These are phyloP conservation scores for Upupa epops DNA, from an alignment of 2,113 vertebrate species.

Conservation along the genomic window DNA sequence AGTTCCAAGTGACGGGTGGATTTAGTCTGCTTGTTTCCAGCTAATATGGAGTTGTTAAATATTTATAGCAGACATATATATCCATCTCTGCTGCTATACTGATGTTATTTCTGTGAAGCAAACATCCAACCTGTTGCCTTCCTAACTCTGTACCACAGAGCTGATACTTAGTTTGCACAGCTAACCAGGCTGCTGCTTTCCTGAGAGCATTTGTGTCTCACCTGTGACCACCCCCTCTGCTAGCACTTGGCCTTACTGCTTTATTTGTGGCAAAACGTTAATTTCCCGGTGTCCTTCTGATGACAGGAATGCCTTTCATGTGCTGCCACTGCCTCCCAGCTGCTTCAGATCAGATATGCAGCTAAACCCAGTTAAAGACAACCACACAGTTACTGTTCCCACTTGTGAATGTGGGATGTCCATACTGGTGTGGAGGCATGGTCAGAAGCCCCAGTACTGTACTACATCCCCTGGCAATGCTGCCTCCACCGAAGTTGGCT, in stretches of 20 bases:
- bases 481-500: fast-evolving
- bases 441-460: neutral
- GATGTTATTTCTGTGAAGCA: neutral
- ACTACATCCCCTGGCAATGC: neutral
- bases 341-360: neutral
- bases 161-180: neutral
- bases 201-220: neutral
- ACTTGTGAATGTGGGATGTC: neutral
- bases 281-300: neutral
- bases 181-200: neutral
- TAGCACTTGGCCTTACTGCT: neutral
- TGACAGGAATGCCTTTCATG: neutral
- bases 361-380: neutral
- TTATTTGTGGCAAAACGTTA: neutral
- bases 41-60: neutral
- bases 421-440: neutral
- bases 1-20: neutral
- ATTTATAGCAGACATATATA: neutral
- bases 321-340: neutral
- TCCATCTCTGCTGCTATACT: neutral
- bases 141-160: neutral
- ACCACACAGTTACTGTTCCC: neutral
- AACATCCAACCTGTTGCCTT: neutral
- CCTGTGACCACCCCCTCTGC: neutral
- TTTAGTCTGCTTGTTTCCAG: neutral